Conservation (phyloP, 2,113 vertebrate genomes). For the Nanorana parkeri region DNA sequence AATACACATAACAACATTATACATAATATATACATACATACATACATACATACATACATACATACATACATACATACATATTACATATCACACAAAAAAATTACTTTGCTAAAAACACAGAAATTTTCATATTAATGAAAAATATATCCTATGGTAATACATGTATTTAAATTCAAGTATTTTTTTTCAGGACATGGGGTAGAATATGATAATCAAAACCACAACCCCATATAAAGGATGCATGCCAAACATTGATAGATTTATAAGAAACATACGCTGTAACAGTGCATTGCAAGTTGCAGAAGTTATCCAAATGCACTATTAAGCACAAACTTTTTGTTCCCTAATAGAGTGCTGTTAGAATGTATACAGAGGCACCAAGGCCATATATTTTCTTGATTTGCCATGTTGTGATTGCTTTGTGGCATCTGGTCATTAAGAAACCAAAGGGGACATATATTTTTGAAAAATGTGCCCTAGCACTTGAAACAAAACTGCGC, state of each 20-base stretch:
- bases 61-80: too few species aligned
- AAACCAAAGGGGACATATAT: constrained; percentile 78
- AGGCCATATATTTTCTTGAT: constrained; percentile 51
- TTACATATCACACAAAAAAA: too few species aligned
- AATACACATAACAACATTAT: too few species aligned
- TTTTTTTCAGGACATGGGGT: not conserved
- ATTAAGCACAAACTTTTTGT: constrained; percentile 33
- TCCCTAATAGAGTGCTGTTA: constrained; percentile 18
- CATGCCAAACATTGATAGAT: not conserved
- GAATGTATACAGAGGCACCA: constrained; percentile 30
- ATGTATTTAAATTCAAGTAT: not conserved
- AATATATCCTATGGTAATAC: not conserved
- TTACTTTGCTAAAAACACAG: too few species aligned
- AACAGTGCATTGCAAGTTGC: not conserved
- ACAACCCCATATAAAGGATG: not conserved
- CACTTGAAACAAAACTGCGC: constrained; percentile 30
- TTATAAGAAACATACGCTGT: not conserved
- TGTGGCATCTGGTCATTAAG: constrained; percentile 73
- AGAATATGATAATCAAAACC: not conserved
- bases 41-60: too few species aligned
- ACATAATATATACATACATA: too few species aligned
- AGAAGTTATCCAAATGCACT: constrained; percentile 27
- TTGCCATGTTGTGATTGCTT: constrained; percentile 63
- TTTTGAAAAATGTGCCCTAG: constrained; percentile 73
- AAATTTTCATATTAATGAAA: too few species aligned